phyloP scores from a whole-genome alignment of 2,888 invertebrate species.

The Hypena proboscidalis region DNA sequence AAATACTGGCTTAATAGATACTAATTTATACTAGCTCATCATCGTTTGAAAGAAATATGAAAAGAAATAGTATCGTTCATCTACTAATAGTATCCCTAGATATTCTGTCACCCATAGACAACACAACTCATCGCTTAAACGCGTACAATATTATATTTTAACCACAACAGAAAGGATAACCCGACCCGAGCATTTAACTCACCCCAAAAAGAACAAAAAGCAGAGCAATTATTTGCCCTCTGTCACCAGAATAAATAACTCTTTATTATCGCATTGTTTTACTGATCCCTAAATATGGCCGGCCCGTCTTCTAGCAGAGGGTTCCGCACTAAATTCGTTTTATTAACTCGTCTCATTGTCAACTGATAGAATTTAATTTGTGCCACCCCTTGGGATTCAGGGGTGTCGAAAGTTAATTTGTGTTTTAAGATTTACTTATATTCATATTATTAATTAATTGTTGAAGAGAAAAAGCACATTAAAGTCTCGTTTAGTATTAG shows the following conservation, averaged over 20 bases:
- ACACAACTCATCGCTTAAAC: slow-evolving; percentile 33
- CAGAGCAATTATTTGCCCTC: slow-evolving; percentile 75
- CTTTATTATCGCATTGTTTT: slow-evolving; percentile 76
- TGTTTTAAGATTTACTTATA: neutral
- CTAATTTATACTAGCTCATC: too few species aligned
- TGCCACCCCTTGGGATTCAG: slow-evolving; percentile 63
- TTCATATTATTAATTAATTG: too few species aligned
- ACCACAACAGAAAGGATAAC: slow-evolving; percentile 38
- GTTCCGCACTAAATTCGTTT: slow-evolving; percentile 77
- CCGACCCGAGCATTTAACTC: slow-evolving; percentile 41
- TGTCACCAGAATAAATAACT: slow-evolving; percentile 74
- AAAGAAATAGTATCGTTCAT: neutral
- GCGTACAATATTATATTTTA: slow-evolving; percentile 46
- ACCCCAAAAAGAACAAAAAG: slow-evolving; percentile 55
- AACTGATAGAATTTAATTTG: slow-evolving; percentile 82
- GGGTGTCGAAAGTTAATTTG: slow-evolving; percentile 49
- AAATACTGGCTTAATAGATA: too few species aligned
- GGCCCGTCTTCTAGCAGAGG: slow-evolving; percentile 56
- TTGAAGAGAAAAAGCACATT: too few species aligned
- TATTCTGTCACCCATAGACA: slow-evolving; percentile 10
- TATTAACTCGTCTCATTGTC: slow-evolving; percentile 84
- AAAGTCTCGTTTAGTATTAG: too few species aligned
- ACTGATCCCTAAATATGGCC: slow-evolving; percentile 64
- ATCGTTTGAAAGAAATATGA: neutral
- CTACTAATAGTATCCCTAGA: too few species aligned